A percentile compares a stretch with the other conserved stretches of the same genome.
These are phyloP conservation scores for Nothobranchius kuhntae DNA, from an alignment of 2,113 vertebrate species.

Conservation along the genomic window DNA sequence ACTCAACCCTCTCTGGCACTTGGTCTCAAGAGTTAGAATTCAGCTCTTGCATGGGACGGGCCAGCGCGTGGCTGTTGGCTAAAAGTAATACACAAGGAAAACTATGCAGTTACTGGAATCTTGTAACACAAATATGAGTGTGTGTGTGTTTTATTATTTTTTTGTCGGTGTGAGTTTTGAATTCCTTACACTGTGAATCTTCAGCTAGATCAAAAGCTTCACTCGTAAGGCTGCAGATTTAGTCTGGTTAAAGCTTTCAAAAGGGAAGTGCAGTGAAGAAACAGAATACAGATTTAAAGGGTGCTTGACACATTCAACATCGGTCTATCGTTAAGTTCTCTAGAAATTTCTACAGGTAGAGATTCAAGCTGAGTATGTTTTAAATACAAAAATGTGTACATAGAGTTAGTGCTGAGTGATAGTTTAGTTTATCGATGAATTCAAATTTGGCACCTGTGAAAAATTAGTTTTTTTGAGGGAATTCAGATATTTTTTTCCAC, in stretches of 20 bases:
- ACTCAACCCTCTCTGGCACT: slow-evolving; percentile 19
- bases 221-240: slow-evolving; percentile 15
- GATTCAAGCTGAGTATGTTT: neutral
- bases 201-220: slow-evolving; percentile 12
- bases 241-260: slow-evolving; percentile 1
- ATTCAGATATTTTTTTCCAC: too few relatives aligned
- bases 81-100: neutral
- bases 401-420: too few relatives aligned
- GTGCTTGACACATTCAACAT: neutral
- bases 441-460: too few relatives aligned
- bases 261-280: slow-evolving; percentile 7
- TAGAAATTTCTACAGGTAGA: neutral
- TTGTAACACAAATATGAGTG: neutral
- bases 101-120: neutral
- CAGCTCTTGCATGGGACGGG: slow-evolving; percentile 5
- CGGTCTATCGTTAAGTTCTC: neutral
- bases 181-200: slow-evolving; percentile 8
- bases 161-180: neutral
- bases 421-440: too few relatives aligned
- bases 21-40: slow-evolving; percentile 19
- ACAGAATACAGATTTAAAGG: slow-evolving; percentile 11
- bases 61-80: slow-evolving; percentile 4
- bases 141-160: neutral
- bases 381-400: slow-evolving; percentile 1
- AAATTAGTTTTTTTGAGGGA: too few relatives aligned